Conservation (phyloP, 2,113 vertebrate genomes). For the Leptobrachium ailaonicum region DNA sequence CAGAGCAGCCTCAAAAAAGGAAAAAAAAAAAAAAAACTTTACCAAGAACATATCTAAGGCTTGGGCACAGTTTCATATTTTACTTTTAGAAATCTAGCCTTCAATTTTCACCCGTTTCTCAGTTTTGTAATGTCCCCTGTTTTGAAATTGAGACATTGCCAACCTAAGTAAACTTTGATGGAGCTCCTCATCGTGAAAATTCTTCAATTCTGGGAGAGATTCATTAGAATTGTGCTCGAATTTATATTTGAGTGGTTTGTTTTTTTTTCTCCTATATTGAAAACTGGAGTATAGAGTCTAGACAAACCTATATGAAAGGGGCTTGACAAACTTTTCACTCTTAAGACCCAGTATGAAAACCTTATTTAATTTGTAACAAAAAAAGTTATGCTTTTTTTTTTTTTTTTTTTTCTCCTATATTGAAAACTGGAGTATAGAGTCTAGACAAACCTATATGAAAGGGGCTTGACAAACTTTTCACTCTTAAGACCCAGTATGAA, state of each 20-base stretch:
- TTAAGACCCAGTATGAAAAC: no score
- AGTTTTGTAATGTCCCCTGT: neutral
- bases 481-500: no score
- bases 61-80: slow-evolving; percentile 68
- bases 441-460: no score
- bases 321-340: no score
- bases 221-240: slow-evolving; percentile 59
- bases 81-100: no score
- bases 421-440: no score
- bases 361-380: no score
- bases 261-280: slow-evolving; percentile 4
- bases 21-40: slow-evolving; percentile 79
- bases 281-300: neutral
- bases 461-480: no score
- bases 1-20: slow-evolving; percentile 76
- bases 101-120: no score
- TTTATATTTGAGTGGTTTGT: slow-evolving; percentile 55
- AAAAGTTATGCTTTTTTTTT: no score
- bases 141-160: slow-evolving; percentile 50
- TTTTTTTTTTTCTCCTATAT: no score
- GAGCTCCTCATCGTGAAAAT: neutral
- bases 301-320: no score
- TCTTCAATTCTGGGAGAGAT: slow-evolving; percentile 28
- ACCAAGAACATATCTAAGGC: slow-evolving; percentile 57
- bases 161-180: neutral